phyloP scores from a whole-genome alignment of 2,888 invertebrate genomes.

The Lycocerus yunnanus region DNA sequence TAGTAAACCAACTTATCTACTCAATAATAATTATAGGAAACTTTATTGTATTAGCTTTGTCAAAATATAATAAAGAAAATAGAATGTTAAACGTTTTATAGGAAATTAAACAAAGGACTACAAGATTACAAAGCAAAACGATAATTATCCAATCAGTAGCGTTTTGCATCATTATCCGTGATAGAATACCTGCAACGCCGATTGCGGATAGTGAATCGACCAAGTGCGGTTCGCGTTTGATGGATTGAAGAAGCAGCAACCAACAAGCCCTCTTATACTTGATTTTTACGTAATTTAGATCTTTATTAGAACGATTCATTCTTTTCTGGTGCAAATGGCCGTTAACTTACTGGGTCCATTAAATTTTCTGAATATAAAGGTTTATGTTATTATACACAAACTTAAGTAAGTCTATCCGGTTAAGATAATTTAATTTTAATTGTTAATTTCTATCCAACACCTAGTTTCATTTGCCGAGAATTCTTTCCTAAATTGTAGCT shows the following conservation, averaged over 20 bases:
- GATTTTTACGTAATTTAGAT: not conserved
- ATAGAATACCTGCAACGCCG: not conserved
- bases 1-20: slow-evolving; percentile 23
- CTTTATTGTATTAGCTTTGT: not conserved
- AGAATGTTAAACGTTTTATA: not conserved
- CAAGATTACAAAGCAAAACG: not conserved
- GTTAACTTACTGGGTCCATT: not conserved
- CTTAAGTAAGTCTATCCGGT: not conserved
- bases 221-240: not conserved
- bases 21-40: slow-evolving; percentile 18
- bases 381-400: not conserved
- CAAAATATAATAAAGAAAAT: not conserved
- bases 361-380: not conserved
- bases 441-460: not conserved
- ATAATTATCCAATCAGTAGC: not conserved
- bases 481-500: not conserved
- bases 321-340: not conserved
- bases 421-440: not conserved
- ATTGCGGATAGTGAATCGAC: not conserved
- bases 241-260: not conserved
- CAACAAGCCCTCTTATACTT: too few species aligned
- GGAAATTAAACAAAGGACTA: not conserved
- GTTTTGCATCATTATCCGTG: not conserved
- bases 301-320: not conserved
- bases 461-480: not conserved